Percentiles rank a stretch among this genome's conserved stretches.
Conservation (phyloP, 2,113 vertebrate genomes). For the Haemorhous mexicanus region DNA sequence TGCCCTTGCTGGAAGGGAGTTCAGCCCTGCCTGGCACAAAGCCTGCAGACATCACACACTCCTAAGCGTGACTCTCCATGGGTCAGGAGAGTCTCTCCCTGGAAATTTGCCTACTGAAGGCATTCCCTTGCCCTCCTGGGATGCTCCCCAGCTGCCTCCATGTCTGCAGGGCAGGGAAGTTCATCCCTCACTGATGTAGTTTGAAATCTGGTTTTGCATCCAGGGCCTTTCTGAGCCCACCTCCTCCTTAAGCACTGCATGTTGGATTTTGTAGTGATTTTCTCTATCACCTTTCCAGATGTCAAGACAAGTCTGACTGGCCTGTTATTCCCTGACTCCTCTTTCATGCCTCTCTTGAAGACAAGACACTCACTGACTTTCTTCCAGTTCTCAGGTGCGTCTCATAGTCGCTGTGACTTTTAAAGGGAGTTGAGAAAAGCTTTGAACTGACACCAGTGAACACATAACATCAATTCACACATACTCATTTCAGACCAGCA, state of each 20-base stretch:
- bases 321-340: not conserved
- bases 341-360: not conserved
- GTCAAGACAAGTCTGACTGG: not conserved
- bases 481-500: not conserved
- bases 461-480: not conserved
- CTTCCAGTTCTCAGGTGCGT: not conserved
- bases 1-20: not conserved
- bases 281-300: not conserved
- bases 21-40: not conserved
- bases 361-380: not conserved
- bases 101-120: not conserved
- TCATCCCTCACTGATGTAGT: not conserved
- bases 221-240: not conserved
- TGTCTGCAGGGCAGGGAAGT: not conserved
- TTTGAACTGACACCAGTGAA: not conserved
- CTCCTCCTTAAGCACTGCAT: not conserved
- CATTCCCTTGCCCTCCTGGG: not conserved
- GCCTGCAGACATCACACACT: not conserved
- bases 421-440: not conserved
- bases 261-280: not conserved
- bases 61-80: fast-evolving
- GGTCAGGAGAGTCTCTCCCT: not conserved
- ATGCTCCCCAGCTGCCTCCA: fast-evolving
- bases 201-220: not conserved
- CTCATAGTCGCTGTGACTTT: fast-evolving